Percentiles rank a stretch among this genome's conserved stretches.
These are phyloP conservation scores for Cryptus viduatorius DNA, from an alignment of 2,888 invertebrate genomes.

Conservation along the genomic window DNA sequence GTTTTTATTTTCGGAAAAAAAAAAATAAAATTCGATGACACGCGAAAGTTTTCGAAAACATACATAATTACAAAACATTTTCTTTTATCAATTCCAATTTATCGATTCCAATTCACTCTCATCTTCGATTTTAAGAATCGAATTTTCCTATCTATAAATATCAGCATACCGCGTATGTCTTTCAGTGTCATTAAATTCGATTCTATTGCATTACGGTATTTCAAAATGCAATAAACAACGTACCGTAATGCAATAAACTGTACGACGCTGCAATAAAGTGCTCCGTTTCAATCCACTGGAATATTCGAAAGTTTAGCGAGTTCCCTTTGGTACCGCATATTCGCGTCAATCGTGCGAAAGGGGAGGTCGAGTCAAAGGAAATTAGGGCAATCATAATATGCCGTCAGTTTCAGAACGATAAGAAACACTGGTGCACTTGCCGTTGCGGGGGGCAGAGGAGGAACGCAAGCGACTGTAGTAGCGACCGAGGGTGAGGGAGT, in stretches of 20 bases:
- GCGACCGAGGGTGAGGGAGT: background rate
- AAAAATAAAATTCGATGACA: too few species aligned
- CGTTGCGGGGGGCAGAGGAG: constrained; percentile 7
- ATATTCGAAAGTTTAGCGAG: background rate
- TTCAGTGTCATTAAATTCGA: background rate
- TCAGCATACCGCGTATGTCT: too few species aligned
- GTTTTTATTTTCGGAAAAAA: too few species aligned
- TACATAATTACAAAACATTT: too few species aligned
- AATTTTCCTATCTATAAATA: too few species aligned
- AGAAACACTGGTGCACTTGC: constrained; percentile 77
- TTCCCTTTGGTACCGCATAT: background rate
- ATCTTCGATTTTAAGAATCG: too few species aligned
- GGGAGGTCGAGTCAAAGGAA: constrained; percentile 64
- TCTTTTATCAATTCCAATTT: too few species aligned
- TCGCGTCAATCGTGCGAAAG: constrained; percentile 65
- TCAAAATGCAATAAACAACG: background rate
- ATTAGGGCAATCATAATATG: constrained; percentile 79
- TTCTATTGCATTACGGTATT: background rate
- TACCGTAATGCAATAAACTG: background rate
- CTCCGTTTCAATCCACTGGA: background rate
- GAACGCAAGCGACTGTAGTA: constrained; percentile 5
- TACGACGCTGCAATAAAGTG: background rate
- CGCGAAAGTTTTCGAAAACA: too few species aligned
- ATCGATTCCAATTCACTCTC: too few species aligned
- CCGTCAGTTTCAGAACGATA: constrained; percentile 73